Conservation (phyloP, 2,888 invertebrate genomes). For the Microplitis manilae region DNA sequence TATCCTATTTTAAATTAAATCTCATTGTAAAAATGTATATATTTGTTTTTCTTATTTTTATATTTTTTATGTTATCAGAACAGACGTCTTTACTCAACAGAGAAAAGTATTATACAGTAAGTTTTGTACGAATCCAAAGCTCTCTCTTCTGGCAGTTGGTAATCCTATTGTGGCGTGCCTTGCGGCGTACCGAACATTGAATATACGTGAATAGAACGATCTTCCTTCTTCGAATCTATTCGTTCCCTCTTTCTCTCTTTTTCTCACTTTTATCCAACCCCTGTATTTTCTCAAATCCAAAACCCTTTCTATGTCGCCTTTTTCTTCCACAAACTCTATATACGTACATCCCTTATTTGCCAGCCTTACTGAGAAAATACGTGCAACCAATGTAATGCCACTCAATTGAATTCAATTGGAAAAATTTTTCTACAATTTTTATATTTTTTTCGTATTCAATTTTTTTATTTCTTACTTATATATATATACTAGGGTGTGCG, state of each 20-base stretch:
- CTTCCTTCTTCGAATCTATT: no score
- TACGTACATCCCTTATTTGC: conserved; percentile 5
- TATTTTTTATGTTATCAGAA: not conserved
- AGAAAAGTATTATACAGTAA: conserved; percentile 5
- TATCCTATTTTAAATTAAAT: no score
- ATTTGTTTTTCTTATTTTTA: not conserved
- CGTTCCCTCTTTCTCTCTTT: not conserved
- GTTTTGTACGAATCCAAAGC: not conserved
- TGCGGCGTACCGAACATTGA: conserved; percentile 28
- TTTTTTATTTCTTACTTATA: not conserved
- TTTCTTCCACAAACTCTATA: not conserved
- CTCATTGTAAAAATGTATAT: no score
- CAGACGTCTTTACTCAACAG: not conserved
- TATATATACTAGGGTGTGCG: not conserved
- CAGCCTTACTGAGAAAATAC: conserved; percentile 19
- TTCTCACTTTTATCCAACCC: not conserved
- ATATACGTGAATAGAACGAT: conserved; percentile 26
- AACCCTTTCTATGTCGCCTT: not conserved
- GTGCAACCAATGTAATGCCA: conserved; percentile 16
- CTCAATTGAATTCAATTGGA: conserved; percentile 22
- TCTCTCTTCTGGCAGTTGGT: conserved; percentile 16
- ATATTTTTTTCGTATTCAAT: not conserved
- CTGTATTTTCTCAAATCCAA: not conserved
- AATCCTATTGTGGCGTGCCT: conserved; percentile 35
- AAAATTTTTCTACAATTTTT: conserved; percentile 16